Evolutionary conservation across 2,888 invertebrate genomes (phyloP), one percentile per base, ranked within the genome.

Genomic region (Entomobrya multifasciata): DNA sequence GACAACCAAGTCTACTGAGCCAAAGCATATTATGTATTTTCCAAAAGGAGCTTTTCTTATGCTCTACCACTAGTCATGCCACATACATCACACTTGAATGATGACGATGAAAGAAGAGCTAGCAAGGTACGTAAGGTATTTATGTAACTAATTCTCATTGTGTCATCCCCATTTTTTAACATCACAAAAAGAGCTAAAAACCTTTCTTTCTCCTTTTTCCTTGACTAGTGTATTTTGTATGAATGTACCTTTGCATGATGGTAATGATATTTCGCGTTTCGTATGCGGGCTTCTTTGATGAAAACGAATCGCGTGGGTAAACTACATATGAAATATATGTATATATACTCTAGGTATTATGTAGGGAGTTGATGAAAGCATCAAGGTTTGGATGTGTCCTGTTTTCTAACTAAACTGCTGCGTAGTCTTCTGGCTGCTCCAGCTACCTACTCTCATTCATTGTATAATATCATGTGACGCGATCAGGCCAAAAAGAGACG

Each of bases 61-160:
- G n/a, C 72, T 30, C 72, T 52, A 78, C 47, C 78, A 57, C n/a
- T n/a, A n/a, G n/a, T n/a, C n/a, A n/a, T n/a, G 60, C 41, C 78
- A 60, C 44, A 52, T 44, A 49, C 70, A 70, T 70, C 80, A 70
- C 80, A 65, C 67, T 79, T 65, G 49, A 67, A 44, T 30, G 80
- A 81, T 82, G 72, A 82, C 72, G 55, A 13, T 49, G 76, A 57
- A 76, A 13, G n/a, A n/a, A n/a, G 76, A 22, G 74, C 47, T 13
- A 74, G 67, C 44, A 44, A 67, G 67, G 67, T n/a, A n/a, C n/a
- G n/a, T 67, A 67, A 60, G 74, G 82, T 74, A 82, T 74, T 72
- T 82, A 74, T 47, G 82, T 82, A 82, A 82, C 82, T 82, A 82
- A 82, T 82, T 82, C 82, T 82, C 82, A 70, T 82, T 74, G 82